phyloP scores from a whole-genome alignment of 2,888 invertebrate species.

The Carcina quercana region DNA sequence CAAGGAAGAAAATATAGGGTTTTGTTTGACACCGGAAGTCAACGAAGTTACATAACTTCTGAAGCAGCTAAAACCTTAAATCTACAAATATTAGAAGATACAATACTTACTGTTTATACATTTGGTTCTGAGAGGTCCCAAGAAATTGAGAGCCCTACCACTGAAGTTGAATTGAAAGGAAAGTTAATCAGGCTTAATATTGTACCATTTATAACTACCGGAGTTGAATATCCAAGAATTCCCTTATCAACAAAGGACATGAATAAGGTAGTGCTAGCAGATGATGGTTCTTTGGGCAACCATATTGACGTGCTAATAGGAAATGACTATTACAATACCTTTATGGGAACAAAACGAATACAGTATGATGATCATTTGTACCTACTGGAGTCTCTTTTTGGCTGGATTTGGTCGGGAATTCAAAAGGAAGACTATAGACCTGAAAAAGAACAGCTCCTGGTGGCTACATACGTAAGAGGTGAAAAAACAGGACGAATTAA shows the following conservation, averaged over 20 bases:
- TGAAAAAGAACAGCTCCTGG: too few relatives aligned
- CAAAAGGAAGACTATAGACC: too few relatives aligned
- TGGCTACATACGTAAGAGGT: too few relatives aligned
- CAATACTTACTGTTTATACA: constrained; percentile 4
- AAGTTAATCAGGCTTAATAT: background rate
- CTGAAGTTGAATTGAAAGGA: background rate
- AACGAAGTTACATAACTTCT: constrained; percentile 5
- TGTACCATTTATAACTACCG: background rate
- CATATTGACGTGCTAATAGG: constrained; percentile 15
- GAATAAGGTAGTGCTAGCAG: constrained; percentile 9
- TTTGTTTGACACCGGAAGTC: constrained; percentile 8
- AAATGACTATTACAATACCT: constrained; percentile 18
- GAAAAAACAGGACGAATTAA: too few relatives aligned
- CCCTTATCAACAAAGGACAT: too few relatives aligned
- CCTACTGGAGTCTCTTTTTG: constrained; percentile 16
- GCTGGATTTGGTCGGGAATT: constrained; percentile 17
- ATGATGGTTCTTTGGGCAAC: constrained; percentile 13
- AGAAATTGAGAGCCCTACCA: constrained; percentile 1
- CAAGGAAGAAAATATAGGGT: constrained; percentile 2
- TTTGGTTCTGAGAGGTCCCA: constrained; percentile 5
- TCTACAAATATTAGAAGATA: background rate
- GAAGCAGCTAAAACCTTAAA: constrained; percentile 1
- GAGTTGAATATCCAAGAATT: background rate
- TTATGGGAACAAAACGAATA: constrained; percentile 13
- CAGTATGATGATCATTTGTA: constrained; percentile 13